A percentile compares a stretch with the other conserved stretches of the same genome.
These are phyloP conservation scores for Promerops cafer DNA, from an alignment of 2,113 vertebrate genomes.

Conservation along the genomic window DNA sequence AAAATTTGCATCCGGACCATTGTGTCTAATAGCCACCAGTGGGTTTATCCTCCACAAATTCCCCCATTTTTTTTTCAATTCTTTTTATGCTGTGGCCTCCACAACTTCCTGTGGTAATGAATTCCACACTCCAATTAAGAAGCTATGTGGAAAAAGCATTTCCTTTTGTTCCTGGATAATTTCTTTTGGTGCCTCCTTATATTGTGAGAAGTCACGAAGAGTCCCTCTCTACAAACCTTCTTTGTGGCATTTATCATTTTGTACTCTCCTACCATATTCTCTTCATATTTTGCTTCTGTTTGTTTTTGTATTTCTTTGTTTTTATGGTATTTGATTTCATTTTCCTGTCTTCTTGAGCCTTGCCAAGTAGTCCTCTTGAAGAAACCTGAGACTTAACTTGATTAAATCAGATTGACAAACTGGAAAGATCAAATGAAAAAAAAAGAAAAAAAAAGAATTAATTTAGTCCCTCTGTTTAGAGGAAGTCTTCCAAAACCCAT, in stretches of 20 bases:
- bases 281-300: background rate
- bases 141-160: slow-evolving; percentile 3
- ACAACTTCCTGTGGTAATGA: slow-evolving; percentile 15
- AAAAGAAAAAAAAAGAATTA: background rate
- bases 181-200: background rate
- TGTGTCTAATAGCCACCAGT: background rate
- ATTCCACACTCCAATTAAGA: background rate
- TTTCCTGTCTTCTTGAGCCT: background rate
- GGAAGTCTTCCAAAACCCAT: background rate
- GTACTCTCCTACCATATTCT: background rate
- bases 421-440: background rate
- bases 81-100: background rate
- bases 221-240: background rate
- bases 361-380: background rate
- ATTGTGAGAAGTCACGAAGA: background rate
- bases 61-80: background rate
- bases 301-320: background rate
- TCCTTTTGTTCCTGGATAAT: background rate
- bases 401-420: background rate
- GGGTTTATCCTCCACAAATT: background rate
- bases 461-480: background rate
- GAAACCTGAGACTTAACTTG: background rate
- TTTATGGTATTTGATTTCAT: background rate
- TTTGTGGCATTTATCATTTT: background rate
- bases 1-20: background rate